A percentile compares a stretch with the other conserved stretches of the same genome.
Conservation (phyloP, 2,888 invertebrate species). For the Pristionchus japonicus region DNA sequence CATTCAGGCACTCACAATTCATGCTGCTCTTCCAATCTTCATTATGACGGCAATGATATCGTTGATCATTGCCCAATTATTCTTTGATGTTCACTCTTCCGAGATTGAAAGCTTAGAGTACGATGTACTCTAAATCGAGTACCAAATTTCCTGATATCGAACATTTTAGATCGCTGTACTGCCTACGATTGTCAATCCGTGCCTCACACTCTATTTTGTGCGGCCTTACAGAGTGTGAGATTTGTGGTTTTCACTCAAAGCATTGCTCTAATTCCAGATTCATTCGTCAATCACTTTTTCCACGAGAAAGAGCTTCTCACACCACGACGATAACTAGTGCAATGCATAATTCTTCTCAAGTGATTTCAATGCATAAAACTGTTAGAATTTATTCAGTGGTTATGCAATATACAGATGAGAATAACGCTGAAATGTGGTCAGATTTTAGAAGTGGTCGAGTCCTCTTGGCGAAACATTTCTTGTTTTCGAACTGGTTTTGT, state of each 20-base stretch:
- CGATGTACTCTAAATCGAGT: not conserved
- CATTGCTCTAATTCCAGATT: not conserved
- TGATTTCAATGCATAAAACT: not conserved
- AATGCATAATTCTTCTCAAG: not conserved
- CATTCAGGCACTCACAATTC: not conserved
- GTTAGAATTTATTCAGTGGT: not conserved
- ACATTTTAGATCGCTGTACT: not conserved
- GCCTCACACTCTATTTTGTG: not conserved
- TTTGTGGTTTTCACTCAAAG: not conserved
- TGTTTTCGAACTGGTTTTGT: not conserved
- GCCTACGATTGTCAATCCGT: not conserved
- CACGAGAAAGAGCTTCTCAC: not conserved
- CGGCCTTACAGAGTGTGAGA: not conserved
- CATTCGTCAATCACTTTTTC: not conserved
- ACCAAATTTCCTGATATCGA: not conserved
- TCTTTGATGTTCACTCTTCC: not conserved
- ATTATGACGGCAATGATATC: not conserved
- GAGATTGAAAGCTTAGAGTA: not conserved
- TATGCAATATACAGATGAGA: not conserved
- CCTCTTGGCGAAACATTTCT: not conserved
- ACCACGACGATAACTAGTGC: not conserved
- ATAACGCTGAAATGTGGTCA: not conserved
- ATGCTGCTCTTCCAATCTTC: not conserved
- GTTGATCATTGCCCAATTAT: not conserved
- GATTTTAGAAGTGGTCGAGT: not conserved